Base-by-base conservation (phyloP, 2,888 invertebrate genomes). In the Amblyjoppa proteus region DNA sequence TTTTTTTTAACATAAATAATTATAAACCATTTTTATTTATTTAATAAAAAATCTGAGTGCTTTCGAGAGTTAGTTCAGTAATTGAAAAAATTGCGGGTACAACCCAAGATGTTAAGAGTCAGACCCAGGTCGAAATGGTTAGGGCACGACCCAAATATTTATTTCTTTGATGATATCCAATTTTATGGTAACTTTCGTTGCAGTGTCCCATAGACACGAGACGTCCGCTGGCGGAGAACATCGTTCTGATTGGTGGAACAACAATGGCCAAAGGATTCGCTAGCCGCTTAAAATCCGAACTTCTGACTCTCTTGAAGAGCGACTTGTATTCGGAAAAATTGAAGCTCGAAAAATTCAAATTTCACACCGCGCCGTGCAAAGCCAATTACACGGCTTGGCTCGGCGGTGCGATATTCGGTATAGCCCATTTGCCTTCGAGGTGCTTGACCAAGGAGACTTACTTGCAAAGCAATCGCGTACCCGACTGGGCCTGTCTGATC, bases 241-340 rank as follows among this genome's bases (percentile, higher is more conserved):
- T 99, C 88, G 95, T 99, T 79, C 94, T 99, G 28, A 96, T 97
- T 79, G 99, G 99, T 51, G 99, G 99, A 13, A 97, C 97, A 1
- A 95, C 97, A 0, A 97, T 97, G 96, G 95, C 97, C 87, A 96
- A 97, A 78, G 99, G 99, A 0, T 96, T 99, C 90, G 95, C 96
- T 91, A 95, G 97, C 31, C 96, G 99, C 77, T 95, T 99, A 0
- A 96, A 96, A 88, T 94, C 96, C 1, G 99, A 99, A 94, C 95
- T 99, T 80, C 94, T 96, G 49, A 92, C 95, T 82, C 95, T 98
- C 66, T 92, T 97, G n/a, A 94, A 95, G 38, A 95, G 95, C 88
- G 95, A 95, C 56, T 94, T 95, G 1, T 97, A 97, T 93, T 95
- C 95, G 88, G 95, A 95, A 0, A 95, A 95, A 87, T 94, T 97